phyloP scores from a whole-genome alignment of 53 echinoderm and acorn worm genomes.

The Pentamera pediparva region DNA sequence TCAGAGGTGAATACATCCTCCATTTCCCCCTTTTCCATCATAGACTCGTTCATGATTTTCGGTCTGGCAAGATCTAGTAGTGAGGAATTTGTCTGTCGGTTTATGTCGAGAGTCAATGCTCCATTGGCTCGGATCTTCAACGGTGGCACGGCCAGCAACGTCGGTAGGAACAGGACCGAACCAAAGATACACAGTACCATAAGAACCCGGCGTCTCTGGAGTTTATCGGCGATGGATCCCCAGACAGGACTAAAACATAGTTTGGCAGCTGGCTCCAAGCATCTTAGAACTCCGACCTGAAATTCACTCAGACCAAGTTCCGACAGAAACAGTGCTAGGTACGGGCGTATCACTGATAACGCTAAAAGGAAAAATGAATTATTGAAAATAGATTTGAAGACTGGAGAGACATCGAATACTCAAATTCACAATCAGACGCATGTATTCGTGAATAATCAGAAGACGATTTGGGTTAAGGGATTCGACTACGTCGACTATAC shows the following conservation, averaged over 20 bases:
- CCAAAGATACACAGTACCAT: slow-evolving; percentile 34
- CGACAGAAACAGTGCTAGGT: slow-evolving; percentile 20
- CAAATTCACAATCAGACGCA: no score
- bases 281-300: slow-evolving; percentile 22
- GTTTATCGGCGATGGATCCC: slow-evolving; percentile 63
- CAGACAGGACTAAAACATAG: slow-evolving; percentile 51
- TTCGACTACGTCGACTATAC: no score
- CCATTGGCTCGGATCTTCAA: no score
- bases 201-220: slow-evolving; percentile 43
- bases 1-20: background rate
- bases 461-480: no score
- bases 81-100: no score
- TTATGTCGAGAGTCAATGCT: no score
- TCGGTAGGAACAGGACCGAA: slow-evolving; percentile 34
- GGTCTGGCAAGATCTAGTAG: no score
- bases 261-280: slow-evolving; percentile 20
- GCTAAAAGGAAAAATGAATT: background rate
- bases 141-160: slow-evolving; percentile 37
- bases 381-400: no score
- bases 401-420: no score
- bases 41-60: no score
- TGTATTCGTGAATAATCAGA: no score
- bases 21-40: background rate
- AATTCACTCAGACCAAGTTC: slow-evolving; percentile 32
- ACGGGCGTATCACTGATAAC: slow-evolving; percentile 14